Conservation (phyloP, 2,797 vertebrate species). For the Hydrolagus colliei region DNA sequence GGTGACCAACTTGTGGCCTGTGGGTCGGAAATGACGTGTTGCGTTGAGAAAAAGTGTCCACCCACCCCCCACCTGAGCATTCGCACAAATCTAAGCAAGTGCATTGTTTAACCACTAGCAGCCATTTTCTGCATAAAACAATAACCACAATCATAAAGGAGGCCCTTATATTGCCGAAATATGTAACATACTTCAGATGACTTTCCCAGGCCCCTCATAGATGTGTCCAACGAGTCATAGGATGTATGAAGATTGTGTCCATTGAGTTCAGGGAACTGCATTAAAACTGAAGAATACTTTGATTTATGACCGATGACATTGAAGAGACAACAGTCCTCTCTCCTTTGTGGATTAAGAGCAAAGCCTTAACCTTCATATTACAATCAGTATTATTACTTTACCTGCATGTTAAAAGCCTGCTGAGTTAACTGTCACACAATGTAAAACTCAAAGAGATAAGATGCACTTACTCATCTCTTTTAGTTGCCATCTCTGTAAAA, state of each 20-base stretch:
- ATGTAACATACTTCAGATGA: background rate
- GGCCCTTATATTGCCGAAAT: background rate
- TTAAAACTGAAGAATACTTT: background rate
- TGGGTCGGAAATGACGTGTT: too few species aligned
- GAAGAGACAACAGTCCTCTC: background rate
- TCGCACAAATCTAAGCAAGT: too few species aligned
- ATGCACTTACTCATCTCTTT: background rate
- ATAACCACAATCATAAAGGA: background rate
- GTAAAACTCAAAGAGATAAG: background rate
- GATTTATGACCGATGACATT: background rate
- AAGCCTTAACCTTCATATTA: background rate
- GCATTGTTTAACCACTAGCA: background rate
- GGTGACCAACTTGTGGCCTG: too few species aligned
- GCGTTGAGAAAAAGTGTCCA: too few species aligned
- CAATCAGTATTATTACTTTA: background rate
- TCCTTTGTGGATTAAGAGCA: constrained; percentile 17
- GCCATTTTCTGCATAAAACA: background rate
- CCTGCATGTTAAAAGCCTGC: background rate
- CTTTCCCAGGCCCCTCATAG: background rate
- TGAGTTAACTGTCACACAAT: background rate
- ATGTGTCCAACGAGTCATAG: background rate
- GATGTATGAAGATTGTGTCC: background rate
- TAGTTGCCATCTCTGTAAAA: too few species aligned
- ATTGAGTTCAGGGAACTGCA: background rate
- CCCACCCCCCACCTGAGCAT: too few species aligned